Percentiles rank a stretch among this genome's conserved stretches.
These are phyloP conservation scores for Dryomyza anilis DNA, from an alignment of 2,888 invertebrate species.

Conservation along the genomic window DNA sequence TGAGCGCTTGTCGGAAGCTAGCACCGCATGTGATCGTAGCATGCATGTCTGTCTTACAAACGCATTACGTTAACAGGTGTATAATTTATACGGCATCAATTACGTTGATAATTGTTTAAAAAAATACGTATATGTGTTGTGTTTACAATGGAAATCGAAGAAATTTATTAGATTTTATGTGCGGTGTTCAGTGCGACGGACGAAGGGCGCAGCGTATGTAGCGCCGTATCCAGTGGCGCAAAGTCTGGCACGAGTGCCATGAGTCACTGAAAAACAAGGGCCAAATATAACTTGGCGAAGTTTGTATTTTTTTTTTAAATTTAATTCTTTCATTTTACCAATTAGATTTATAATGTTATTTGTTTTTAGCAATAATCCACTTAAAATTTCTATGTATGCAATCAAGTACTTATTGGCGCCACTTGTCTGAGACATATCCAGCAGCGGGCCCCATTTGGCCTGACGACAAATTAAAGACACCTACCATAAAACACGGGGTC, in stretches of 20 bases:
- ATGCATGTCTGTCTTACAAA: too few species aligned
- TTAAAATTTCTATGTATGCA: too few species aligned
- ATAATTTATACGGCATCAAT: not conserved
- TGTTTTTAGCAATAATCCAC: too few species aligned
- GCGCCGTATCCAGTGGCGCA: conserved; percentile 22
- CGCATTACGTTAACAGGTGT: conserved; percentile 19
- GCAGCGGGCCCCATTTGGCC: not conserved
- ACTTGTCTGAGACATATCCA: conserved; percentile 1
- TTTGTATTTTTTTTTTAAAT: too few species aligned
- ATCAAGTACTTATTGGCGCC: conserved; percentile 17
- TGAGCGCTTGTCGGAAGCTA: conserved; percentile 22
- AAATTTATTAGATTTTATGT: conserved; percentile 17
- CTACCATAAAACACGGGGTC: not conserved
- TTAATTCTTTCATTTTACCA: too few species aligned
- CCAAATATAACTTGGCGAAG: too few species aligned
- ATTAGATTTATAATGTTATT: too few species aligned
- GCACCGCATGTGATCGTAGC: conserved; percentile 18
- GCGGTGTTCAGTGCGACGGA: not conserved
- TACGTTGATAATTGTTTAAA: conserved; percentile 12
- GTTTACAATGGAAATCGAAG: conserved; percentile 19
- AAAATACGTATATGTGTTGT: too few species aligned
- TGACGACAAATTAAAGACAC: conserved; percentile 11
- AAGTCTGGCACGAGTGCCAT: too few species aligned
- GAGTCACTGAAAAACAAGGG: too few species aligned
- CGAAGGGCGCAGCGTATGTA: not conserved